Conservation (phyloP, 30 jellyfish, hydroid and myxozoan genomes). For the Mastigias papua region DNA sequence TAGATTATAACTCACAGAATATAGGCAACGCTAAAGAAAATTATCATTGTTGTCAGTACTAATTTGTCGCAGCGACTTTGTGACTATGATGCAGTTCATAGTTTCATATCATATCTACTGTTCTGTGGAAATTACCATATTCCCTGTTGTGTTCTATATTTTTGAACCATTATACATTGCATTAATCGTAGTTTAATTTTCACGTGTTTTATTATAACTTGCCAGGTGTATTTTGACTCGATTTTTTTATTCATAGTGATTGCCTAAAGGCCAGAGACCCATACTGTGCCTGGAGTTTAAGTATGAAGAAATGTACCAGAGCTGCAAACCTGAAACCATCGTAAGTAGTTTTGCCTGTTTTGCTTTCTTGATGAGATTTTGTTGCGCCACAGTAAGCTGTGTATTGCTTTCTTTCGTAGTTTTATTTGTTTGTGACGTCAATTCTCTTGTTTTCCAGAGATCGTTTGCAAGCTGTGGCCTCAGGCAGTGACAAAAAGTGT, state of each 20-base stretch:
- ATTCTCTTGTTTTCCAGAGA: constrained; percentile 28
- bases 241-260: constrained; percentile 29
- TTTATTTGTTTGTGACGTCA: not conserved
- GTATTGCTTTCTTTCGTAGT: not conserved
- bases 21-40: no score
- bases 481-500: constrained; percentile 59
- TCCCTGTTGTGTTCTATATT: no score
- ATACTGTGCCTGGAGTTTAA: constrained; percentile 72
- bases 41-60: no score
- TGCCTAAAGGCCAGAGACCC: constrained; percentile 75
- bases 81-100: no score
- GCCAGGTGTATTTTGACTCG: no score
- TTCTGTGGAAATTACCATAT: no score
- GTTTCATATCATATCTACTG: no score
- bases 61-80: no score
- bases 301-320: constrained; percentile 64
- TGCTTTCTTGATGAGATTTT: not conserved
- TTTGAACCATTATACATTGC: no score
- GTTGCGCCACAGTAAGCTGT: not conserved
- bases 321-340: constrained; percentile 38
- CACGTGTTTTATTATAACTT: no score
- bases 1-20: no score
- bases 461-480: constrained; percentile 52
- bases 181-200: no score
- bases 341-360: constrained; percentile 9